These are phyloP conservation scores for Ostrea denselamellosa DNA, from an alignment of 1,140 invertebrate species.

Conservation along the genomic window DNA sequence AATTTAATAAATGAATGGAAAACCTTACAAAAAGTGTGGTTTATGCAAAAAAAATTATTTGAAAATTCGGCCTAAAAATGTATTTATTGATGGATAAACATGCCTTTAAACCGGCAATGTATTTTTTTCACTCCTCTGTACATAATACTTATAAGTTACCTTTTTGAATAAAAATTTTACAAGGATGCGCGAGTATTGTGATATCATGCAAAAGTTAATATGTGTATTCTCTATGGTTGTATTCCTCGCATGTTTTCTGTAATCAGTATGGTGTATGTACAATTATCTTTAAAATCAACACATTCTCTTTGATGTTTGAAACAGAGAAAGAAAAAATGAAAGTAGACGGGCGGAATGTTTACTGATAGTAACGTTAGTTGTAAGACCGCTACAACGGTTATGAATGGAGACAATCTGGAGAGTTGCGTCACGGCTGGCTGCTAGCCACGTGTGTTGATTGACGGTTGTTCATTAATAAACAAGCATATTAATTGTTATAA, in stretches of 20 bases:
- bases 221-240: background rate
- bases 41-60: no score
- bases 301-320: constrained; percentile 1
- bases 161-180: no score
- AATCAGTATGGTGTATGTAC: background rate
- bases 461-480: constrained; percentile 35
- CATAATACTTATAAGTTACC: no score
- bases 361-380: background rate
- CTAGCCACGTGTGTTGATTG: background rate
- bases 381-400: background rate
- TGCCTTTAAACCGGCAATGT: no score
- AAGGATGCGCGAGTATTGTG: no score
- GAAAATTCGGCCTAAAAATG: no score
- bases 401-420: constrained; percentile 4
- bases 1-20: no score
- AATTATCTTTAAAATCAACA: background rate
- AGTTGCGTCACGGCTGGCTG: background rate
- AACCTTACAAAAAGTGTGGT: no score
- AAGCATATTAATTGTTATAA: constrained; percentile 33
- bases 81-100: no score
- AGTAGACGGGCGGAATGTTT: background rate
- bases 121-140: no score
- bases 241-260: background rate
- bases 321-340: background rate
- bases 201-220: background rate